Evolutionary conservation across 2,797 vertebrate species (phyloP).

Genomic region (Chelidonichthys spinosus): DNA sequence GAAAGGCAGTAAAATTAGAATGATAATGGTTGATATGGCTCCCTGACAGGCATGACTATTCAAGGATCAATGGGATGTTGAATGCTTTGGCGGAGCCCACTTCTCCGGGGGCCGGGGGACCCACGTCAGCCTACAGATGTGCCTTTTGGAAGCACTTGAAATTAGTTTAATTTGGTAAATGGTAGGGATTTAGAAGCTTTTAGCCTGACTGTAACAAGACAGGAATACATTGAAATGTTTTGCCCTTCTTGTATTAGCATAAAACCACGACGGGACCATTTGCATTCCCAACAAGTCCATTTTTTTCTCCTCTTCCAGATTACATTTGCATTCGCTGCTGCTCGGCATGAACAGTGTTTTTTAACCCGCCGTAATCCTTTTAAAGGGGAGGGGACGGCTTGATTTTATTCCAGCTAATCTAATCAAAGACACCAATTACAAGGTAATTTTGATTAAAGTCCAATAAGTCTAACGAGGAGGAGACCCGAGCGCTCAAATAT

Average conservation of each 20-base stretch:
- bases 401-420: constrained; percentile 80
- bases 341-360: constrained; percentile 68
- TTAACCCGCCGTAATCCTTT: constrained; percentile 77
- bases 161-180: constrained; percentile 99
- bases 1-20: constrained; percentile 99
- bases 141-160: constrained; percentile 98
- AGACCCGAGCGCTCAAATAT: neutral
- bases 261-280: constrained; percentile 90
- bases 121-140: constrained; percentile 97
- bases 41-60: constrained; percentile 99
- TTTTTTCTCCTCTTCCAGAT: constrained; percentile 66
- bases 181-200: constrained; percentile 97
- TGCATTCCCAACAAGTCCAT: constrained; percentile 89
- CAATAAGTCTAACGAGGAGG: constrained; percentile 69
- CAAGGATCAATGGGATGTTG: constrained; percentile 97
- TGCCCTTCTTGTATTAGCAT: constrained; percentile 89
- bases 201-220: constrained; percentile 92
- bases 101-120: constrained; percentile 90
- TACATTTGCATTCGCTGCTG: constrained; percentile 68
- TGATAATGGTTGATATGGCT: constrained; percentile 99
- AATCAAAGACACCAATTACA: constrained; percentile 83
- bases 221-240: constrained; percentile 97
- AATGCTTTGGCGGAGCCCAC: constrained; percentile 89
- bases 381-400: constrained; percentile 64
- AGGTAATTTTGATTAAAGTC: constrained; percentile 81